These are phyloP conservation scores for Selene dorsalis DNA, from an alignment of 2,797 vertebrate species.

Conservation along the genomic window DNA sequence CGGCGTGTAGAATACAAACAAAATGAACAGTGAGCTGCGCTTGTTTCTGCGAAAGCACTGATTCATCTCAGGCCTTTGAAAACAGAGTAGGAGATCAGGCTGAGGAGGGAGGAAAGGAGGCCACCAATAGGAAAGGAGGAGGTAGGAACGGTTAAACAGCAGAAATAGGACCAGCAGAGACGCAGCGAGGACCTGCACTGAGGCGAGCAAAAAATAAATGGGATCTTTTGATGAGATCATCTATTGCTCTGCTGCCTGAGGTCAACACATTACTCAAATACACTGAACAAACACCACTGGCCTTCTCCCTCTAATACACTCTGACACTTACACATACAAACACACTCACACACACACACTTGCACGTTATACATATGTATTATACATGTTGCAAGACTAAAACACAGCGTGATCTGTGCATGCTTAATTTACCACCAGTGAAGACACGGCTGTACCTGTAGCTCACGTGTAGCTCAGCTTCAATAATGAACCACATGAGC, in stretches of 20 bases:
- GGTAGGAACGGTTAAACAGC: background rate
- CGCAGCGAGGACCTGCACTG: slow-evolving; percentile 13
- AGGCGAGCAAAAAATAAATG: slow-evolving; percentile 17
- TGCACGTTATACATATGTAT: background rate
- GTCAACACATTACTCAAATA: slow-evolving; percentile 58
- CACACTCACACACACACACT: slow-evolving; percentile 37
- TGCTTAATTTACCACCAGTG: background rate
- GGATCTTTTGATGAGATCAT: slow-evolving; percentile 63
- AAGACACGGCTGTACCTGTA: background rate
- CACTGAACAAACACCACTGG: slow-evolving; percentile 19
- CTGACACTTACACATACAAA: background rate
- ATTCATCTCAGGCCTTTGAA: slow-evolving; percentile 34
- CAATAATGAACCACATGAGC: background rate
- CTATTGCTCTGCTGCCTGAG: slow-evolving; percentile 50
- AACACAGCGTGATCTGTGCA: background rate
- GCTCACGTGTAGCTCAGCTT: background rate
- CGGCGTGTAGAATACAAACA: slow-evolving; percentile 29
- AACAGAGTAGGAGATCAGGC: background rate
- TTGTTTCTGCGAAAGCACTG: slow-evolving; percentile 24
- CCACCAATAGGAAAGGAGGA: background rate
- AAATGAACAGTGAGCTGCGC: slow-evolving; percentile 33
- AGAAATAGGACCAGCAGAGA: background rate
- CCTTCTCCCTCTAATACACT: slow-evolving; percentile 8
- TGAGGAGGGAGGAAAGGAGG: background rate
- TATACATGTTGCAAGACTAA: background rate